phyloP scores from a whole-genome alignment of 2,113 vertebrate genomes.

The Charadrius vociferus region DNA sequence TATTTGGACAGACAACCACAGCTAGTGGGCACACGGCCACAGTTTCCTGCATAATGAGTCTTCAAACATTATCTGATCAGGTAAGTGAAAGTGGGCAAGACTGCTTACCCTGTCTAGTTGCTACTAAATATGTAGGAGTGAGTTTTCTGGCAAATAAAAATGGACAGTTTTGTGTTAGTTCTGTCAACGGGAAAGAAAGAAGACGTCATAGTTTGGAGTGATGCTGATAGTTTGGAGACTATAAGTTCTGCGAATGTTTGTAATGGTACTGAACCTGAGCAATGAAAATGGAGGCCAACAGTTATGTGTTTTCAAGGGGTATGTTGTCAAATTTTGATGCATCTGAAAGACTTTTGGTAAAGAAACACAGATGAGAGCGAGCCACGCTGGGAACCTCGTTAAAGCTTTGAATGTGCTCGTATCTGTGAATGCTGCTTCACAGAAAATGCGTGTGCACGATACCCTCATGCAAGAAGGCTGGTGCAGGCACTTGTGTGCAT shows the following conservation, averaged over 20 bases:
- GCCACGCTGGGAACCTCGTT: not conserved
- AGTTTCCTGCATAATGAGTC: not conserved
- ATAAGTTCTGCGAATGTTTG: not conserved
- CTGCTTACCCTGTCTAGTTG: not conserved
- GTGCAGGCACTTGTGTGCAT: not conserved
- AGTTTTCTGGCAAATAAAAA: not conserved
- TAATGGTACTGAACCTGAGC: not conserved
- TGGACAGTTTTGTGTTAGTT: not conserved
- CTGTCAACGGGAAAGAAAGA: not conserved
- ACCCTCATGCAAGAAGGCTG: not conserved
- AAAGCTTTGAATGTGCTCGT: not conserved
- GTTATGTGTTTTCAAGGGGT: not conserved
- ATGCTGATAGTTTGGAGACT: not conserved
- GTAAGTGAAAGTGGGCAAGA: not conserved
- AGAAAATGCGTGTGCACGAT: accelerated
- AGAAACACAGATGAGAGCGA: not conserved
- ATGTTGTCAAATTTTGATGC: not conserved
- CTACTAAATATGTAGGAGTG: not conserved
- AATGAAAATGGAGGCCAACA: not conserved
- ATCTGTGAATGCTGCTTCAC: accelerated
- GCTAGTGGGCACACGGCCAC: not conserved
- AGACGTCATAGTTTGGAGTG: not conserved
- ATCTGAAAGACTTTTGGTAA: not conserved
- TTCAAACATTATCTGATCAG: not conserved
- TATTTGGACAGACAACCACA: constrained; percentile 5